phyloP scores from a whole-genome alignment of 1,140 invertebrate species.

The Diorhabda sublineata region DNA sequence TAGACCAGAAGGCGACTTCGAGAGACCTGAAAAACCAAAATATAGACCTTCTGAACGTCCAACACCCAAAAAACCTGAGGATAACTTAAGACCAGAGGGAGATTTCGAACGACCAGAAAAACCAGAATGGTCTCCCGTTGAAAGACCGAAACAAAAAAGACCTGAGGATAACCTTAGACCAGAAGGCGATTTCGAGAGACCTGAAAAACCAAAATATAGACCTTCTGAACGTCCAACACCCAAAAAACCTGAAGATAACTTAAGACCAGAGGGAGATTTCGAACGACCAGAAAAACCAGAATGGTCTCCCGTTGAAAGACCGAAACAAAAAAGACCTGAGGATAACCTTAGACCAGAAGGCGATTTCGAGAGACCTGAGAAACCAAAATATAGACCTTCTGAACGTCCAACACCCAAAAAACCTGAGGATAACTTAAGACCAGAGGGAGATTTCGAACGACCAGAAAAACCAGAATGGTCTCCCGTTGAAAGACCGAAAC shows the following conservation, averaged over 20 bases:
- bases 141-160: conserved; percentile 54
- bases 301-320: conserved; percentile 50
- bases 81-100: conserved; percentile 58
- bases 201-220: conserved; percentile 38
- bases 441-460: conserved; percentile 55
- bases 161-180: conserved; percentile 49
- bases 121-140: conserved; percentile 48
- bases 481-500: conserved; percentile 53
- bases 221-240: conserved; percentile 41
- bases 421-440: conserved; percentile 51
- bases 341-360: conserved; percentile 60
- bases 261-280: conserved; percentile 58
- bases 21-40: conserved; percentile 53
- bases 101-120: conserved; percentile 54
- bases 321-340: conserved; percentile 49
- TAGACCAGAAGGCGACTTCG: conserved; percentile 56
- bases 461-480: conserved; percentile 32
- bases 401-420: conserved; percentile 49
- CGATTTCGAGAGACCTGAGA: conserved; percentile 50
- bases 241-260: conserved; percentile 49
- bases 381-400: conserved; percentile 50
- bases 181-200: conserved; percentile 48
- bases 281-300: conserved; percentile 48
- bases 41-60: conserved; percentile 51
- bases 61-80: conserved; percentile 48